Conservation (phyloP, 1,140 invertebrate species). For the Lethrus apterus region DNA sequence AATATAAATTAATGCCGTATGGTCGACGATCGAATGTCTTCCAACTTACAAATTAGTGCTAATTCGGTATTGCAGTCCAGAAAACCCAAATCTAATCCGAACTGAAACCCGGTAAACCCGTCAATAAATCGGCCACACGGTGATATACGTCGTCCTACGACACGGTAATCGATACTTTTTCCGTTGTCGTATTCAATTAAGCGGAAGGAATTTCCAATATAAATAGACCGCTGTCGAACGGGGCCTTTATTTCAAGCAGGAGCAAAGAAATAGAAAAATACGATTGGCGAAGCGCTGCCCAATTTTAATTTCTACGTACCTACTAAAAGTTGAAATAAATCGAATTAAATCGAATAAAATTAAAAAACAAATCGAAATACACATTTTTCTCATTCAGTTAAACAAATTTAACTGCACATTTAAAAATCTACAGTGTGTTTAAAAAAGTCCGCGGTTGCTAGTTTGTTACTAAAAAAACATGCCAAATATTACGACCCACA, state of each 20-base stretch:
- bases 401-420: too few relatives aligned
- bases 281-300: conserved; percentile 6
- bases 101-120: conserved; percentile 1
- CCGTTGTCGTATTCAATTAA: conserved; percentile 17
- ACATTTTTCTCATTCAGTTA: not conserved
- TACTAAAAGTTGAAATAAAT: too few relatives aligned
- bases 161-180: conserved; percentile 16
- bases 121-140: conserved; percentile 17
- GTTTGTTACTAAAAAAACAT: too few relatives aligned
- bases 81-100: conserved; percentile 8
- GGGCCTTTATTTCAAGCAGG: not conserved
- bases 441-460: too few relatives aligned
- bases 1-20: too few relatives aligned
- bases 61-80: conserved; percentile 6
- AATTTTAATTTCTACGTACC: conserved; percentile 14
- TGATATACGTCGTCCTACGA: conserved; percentile 15
- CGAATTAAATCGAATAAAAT: too few relatives aligned
- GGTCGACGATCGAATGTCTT: too few relatives aligned
- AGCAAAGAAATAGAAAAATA: too few relatives aligned
- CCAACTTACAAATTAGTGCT: conserved; percentile 4
- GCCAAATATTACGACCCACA: too few relatives aligned
- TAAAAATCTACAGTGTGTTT: too few relatives aligned
- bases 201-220: conserved; percentile 15
- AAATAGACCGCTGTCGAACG: conserved; percentile 16
- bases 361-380: too few relatives aligned